Conservation (phyloP, 1,140 invertebrate genomes). For the Meloidogyne exigua region DNA sequence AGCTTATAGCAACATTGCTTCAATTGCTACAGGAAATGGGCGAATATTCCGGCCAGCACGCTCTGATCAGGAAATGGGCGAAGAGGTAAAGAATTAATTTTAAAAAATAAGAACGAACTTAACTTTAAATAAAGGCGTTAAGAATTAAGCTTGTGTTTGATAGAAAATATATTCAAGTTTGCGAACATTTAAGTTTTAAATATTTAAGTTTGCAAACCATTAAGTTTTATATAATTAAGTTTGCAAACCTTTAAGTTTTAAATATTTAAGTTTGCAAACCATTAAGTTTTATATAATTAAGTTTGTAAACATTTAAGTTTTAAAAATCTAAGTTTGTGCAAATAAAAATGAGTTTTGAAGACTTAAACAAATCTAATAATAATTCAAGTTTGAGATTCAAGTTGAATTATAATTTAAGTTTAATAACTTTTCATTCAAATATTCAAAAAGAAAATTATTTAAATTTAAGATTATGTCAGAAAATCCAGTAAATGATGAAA, state of each 20-base stretch:
- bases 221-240: too few species aligned
- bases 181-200: too few species aligned
- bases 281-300: too few species aligned
- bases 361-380: not conserved
- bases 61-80: not conserved
- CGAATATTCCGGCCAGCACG: constrained; percentile 13
- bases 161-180: too few species aligned
- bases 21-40: constrained; percentile 18
- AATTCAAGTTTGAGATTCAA: not conserved
- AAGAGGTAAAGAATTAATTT: not conserved
- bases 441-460: not conserved
- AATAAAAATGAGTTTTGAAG: not conserved
- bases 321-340: not conserved
- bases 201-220: too few species aligned
- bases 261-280: too few species aligned
- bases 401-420: too few species aligned
- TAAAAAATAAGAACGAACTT: not conserved
- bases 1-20: not conserved
- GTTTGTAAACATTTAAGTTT: not conserved
- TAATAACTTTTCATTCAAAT: too few species aligned
- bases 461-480: not conserved
- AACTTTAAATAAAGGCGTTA: too few species aligned
- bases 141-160: too few species aligned
- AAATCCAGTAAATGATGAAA: not conserved
- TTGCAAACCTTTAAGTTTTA: too few species aligned